Conservation (phyloP, 1,140 invertebrate species). For the Brachionus paranguensis region DNA sequence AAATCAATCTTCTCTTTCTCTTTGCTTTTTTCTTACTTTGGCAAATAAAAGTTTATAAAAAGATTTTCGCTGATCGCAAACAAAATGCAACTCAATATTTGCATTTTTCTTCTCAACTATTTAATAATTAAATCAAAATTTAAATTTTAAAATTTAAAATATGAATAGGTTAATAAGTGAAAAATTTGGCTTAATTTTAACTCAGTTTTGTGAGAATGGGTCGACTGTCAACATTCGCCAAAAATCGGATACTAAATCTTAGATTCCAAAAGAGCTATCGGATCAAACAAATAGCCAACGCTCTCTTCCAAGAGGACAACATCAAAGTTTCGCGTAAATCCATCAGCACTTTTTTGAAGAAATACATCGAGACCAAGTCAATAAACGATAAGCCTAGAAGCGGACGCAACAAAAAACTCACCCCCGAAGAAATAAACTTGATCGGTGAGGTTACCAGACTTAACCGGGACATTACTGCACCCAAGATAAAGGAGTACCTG, state of each 20-base stretch:
- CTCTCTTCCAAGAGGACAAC: slow-evolving; percentile 33
- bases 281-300: slow-evolving; percentile 34
- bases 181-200: background rate
- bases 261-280: slow-evolving; percentile 36
- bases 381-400: slow-evolving; percentile 34
- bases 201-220: slow-evolving; percentile 6
- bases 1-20: slow-evolving; percentile 17
- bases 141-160: slow-evolving; percentile 18
- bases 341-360: slow-evolving; percentile 37
- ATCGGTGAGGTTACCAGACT: slow-evolving; percentile 31
- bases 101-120: slow-evolving; percentile 10
- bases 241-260: slow-evolving; percentile 27
- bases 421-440: slow-evolving; percentile 33
- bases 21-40: background rate
- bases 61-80: slow-evolving; percentile 30
- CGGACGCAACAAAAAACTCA: slow-evolving; percentile 33
- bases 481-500: slow-evolving; percentile 36
- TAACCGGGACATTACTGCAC: slow-evolving; percentile 34
- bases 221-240: slow-evolving; percentile 38
- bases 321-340: slow-evolving; percentile 37
- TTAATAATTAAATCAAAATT: slow-evolving; percentile 8
- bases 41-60: slow-evolving; percentile 38
- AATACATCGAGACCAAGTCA: slow-evolving; percentile 37
- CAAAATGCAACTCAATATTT: slow-evolving; percentile 40
- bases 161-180: slow-evolving; percentile 19